A percentile compares a stretch with the other conserved stretches of the same genome.
Evolutionary conservation across 2,888 invertebrate species (phyloP).

Genomic region (Altica lythri): DNA sequence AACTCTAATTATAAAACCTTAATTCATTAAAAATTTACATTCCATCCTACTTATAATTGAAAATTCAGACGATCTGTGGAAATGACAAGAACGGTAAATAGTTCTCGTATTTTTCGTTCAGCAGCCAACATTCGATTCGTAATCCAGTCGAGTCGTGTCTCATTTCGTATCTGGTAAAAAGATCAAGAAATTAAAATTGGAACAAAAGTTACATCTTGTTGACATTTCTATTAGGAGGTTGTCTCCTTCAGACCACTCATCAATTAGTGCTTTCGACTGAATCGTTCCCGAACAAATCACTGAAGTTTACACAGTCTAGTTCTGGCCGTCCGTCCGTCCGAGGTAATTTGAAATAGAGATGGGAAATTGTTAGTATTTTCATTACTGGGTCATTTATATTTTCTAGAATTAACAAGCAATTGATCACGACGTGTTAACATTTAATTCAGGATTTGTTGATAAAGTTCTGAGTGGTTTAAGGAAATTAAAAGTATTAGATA

Average conservation of each 20-base stretch:
- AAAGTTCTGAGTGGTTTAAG: no score
- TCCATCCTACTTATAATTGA: not conserved
- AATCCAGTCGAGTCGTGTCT: conserved; percentile 3
- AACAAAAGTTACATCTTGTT: conserved; percentile 48
- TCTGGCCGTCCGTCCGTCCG: conserved; percentile 5
- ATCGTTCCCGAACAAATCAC: conserved; percentile 51
- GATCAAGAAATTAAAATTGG: conserved; percentile 36
- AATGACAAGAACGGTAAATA: not conserved
- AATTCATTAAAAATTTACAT: conserved; percentile 2
- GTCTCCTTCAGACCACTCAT: conserved; percentile 55
- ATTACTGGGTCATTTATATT: no score
- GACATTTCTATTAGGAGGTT: conserved; percentile 57
- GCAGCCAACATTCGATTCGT: conserved; percentile 3
- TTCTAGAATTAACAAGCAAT: no score
- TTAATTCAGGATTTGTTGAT: no score
- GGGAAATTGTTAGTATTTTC: no score
- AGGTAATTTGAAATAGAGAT: conserved; percentile 10
- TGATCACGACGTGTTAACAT: no score
- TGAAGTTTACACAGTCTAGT: conserved; percentile 46
- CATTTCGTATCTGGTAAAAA: conserved; percentile 10
- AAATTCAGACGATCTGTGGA: not conserved
- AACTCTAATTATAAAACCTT: no score
- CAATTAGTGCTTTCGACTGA: conserved; percentile 56
- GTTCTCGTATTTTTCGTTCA: not conserved
- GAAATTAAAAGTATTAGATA: no score